These are phyloP conservation scores for Netelia melanura DNA, from an alignment of 2,888 invertebrate species.

Conservation along the genomic window DNA sequence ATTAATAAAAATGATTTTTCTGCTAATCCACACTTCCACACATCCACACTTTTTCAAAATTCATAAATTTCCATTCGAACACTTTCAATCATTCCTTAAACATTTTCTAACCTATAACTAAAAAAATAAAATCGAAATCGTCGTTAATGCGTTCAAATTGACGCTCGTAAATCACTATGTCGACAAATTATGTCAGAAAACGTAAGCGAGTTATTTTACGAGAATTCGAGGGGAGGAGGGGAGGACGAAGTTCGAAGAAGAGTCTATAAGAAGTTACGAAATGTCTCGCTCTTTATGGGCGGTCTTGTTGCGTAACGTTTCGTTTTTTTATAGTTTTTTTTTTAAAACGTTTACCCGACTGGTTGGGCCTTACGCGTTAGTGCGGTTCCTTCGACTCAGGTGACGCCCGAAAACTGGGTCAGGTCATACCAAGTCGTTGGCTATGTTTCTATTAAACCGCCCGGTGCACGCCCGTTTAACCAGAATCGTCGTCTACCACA, in stretches of 20 bases:
- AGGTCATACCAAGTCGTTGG: conserved; percentile 36
- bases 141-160: neutral
- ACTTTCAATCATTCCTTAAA: neutral
- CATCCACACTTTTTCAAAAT: no score
- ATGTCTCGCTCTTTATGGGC: conserved; percentile 16
- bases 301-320: conserved; percentile 25
- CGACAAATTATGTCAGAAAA: neutral
- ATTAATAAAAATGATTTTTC: no score
- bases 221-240: neutral
- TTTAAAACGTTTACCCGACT: conserved; percentile 49
- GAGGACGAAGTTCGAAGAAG: neutral
- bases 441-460: conserved; percentile 23
- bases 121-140: neutral
- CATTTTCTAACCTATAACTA: neutral
- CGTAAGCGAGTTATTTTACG: neutral
- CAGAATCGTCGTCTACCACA: conserved; percentile 33
- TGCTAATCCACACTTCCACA: no score
- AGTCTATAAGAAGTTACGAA: conserved; percentile 35
- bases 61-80: no score
- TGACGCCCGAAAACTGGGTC: conserved; percentile 56
- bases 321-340: neutral
- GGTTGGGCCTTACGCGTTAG: conserved; percentile 39
- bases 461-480: conserved; percentile 20
- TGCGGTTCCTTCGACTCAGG: conserved; percentile 29
- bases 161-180: neutral